Conservation (phyloP, 2,888 invertebrate species). For the Drosophila atroscutellata region DNA sequence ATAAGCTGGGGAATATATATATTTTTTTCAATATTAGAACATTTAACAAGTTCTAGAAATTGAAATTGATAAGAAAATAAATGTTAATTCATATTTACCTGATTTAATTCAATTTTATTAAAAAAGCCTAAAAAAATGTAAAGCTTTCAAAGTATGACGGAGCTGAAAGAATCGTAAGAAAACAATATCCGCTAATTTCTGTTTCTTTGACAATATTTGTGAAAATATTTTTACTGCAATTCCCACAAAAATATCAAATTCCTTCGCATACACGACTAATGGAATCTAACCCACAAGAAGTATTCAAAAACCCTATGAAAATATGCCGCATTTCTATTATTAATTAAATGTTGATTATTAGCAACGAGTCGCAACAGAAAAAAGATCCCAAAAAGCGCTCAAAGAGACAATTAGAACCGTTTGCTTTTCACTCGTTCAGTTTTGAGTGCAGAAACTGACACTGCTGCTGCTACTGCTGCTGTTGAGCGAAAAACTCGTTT, state of each 20-base stretch:
- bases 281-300: conserved; percentile 10
- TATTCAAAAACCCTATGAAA: conserved; percentile 13
- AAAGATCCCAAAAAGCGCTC: conserved; percentile 43
- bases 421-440: conserved; percentile 11
- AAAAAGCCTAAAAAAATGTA: no score
- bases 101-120: background rate
- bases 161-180: background rate
- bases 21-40: background rate
- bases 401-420: conserved; percentile 10
- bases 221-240: conserved; percentile 16
- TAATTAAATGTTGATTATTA: conserved; percentile 62
- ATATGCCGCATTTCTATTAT: conserved; percentile 32
- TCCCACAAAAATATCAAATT: conserved; percentile 66
- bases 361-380: conserved; percentile 16
- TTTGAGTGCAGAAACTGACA: conserved; percentile 36
- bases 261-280: conserved; percentile 40
- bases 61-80: background rate
- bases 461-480: conserved; percentile 23
- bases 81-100: background rate
- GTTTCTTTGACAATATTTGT: background rate
- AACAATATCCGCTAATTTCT: conserved; percentile 15
- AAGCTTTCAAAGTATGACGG: background rate
- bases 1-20: background rate
- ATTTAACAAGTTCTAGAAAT: background rate
- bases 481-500: conserved; percentile 62